A percentile compares a stretch with the other conserved stretches of the same genome.
Evolutionary conservation across 2,113 vertebrate species (phyloP).

Genomic region (Mesitornis unicolor): DNA sequence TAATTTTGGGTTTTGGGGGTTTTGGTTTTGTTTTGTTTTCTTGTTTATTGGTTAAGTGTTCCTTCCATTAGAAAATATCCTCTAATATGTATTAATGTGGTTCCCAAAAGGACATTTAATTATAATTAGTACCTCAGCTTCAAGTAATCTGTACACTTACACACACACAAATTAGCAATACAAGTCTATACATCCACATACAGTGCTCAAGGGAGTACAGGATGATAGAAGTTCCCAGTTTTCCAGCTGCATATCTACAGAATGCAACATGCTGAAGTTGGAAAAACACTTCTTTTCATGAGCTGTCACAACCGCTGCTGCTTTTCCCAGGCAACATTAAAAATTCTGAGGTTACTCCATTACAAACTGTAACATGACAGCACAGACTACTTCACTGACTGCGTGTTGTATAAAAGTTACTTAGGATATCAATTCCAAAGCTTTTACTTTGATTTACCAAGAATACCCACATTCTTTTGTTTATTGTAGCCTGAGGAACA

Average conservation of each 20-base stretch:
- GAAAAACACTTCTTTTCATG: background rate
- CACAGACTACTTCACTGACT: background rate
- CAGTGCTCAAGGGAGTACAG: background rate
- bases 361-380: background rate
- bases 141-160: background rate
- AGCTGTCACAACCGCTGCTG: background rate
- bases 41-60: background rate
- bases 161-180: background rate
- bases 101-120: background rate
- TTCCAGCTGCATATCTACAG: background rate
- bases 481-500: background rate
- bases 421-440: background rate
- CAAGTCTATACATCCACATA: background rate
- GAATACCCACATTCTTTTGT: background rate
- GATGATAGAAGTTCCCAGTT: background rate
- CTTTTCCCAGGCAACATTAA: background rate
- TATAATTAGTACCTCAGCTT: background rate
- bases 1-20: rapidly evolving
- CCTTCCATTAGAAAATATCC: background rate
- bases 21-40: background rate
- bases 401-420: background rate
- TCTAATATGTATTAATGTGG: background rate
- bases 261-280: background rate
- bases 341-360: background rate
- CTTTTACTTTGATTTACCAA: background rate